Conservation (phyloP, 1,140 invertebrate species). For the Gonatopus flavifemur region DNA sequence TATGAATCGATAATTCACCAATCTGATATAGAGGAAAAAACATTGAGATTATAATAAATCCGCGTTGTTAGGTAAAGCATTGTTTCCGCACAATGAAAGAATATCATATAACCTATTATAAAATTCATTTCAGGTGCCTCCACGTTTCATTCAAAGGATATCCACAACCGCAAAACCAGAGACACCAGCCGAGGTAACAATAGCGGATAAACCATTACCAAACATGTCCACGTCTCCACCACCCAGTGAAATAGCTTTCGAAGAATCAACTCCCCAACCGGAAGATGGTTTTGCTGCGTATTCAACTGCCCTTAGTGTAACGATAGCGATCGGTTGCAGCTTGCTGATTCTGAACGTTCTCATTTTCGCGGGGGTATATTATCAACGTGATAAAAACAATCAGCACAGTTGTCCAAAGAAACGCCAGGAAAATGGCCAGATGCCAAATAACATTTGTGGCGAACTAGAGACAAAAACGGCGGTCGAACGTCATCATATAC, state of each 20-base stretch:
- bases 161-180: constrained; percentile 45
- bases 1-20: too few relatives aligned
- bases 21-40: too few relatives aligned
- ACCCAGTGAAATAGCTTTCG: constrained; percentile 47
- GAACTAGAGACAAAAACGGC: constrained; percentile 71
- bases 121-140: constrained; percentile 43
- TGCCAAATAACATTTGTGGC: constrained; percentile 81
- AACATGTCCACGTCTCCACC: constrained; percentile 33
- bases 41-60: too few relatives aligned
- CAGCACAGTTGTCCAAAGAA: constrained; percentile 68
- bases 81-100: too few relatives aligned
- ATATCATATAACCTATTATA: too few relatives aligned
- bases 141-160: constrained; percentile 51
- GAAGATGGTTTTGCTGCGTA: constrained; percentile 85
- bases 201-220: constrained; percentile 35
- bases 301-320: constrained; percentile 85
- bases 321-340: constrained; percentile 92
- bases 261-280: constrained; percentile 61
- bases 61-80: too few relatives aligned
- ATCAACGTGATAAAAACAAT: constrained; percentile 81
- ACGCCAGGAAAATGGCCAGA: constrained; percentile 78
- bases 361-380: constrained; percentile 92
- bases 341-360: constrained; percentile 87
- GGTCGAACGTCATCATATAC: constrained; percentile 71
- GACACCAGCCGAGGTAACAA: constrained; percentile 37